phyloP scores from a whole-genome alignment of 2,888 invertebrate genomes.

The Eupithecia centaureata region DNA sequence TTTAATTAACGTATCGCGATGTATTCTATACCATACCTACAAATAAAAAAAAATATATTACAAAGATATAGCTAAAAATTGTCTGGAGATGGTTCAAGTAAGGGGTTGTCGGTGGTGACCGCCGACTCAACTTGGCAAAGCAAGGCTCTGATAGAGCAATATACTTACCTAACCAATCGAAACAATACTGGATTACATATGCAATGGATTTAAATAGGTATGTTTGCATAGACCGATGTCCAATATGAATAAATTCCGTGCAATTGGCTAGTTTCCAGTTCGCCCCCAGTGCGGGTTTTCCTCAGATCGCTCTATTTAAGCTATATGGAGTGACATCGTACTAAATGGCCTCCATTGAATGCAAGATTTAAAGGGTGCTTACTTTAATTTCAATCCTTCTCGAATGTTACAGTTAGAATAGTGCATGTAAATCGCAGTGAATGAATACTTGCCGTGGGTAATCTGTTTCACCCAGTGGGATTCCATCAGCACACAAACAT shows the following conservation, averaged over 20 bases:
- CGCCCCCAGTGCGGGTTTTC: slow-evolving; percentile 26
- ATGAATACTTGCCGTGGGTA: neutral
- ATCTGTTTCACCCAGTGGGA: neutral
- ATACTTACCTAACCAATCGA: neutral
- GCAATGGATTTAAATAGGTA: slow-evolving; percentile 36
- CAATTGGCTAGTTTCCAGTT: slow-evolving; percentile 52
- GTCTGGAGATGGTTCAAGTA: too few species aligned
- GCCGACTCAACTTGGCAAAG: too few species aligned
- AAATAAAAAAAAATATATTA: too few species aligned
- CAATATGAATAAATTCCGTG: slow-evolving; percentile 40
- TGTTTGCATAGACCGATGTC: slow-evolving; percentile 42
- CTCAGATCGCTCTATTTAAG: slow-evolving; percentile 46
- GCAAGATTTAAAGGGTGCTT: slow-evolving; percentile 35
- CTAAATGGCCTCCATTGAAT: slow-evolving; percentile 43
- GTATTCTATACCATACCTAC: neutral
- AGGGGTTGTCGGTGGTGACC: too few species aligned
- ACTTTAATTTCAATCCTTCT: slow-evolving; percentile 18
- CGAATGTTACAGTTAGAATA: slow-evolving; percentile 3
- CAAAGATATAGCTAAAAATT: too few species aligned
- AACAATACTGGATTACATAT: neutral
- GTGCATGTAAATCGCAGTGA: neutral
- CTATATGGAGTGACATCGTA: slow-evolving; percentile 47
- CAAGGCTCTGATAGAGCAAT: too few species aligned
- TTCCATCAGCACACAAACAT: neutral
- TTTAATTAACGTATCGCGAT: neutral